Percentiles rank a stretch among this genome's conserved stretches.
These are phyloP conservation scores for Epizoanthus illoricatus DNA, from an alignment of 92 coral and sea anemone genomes.

Conservation along the genomic window DNA sequence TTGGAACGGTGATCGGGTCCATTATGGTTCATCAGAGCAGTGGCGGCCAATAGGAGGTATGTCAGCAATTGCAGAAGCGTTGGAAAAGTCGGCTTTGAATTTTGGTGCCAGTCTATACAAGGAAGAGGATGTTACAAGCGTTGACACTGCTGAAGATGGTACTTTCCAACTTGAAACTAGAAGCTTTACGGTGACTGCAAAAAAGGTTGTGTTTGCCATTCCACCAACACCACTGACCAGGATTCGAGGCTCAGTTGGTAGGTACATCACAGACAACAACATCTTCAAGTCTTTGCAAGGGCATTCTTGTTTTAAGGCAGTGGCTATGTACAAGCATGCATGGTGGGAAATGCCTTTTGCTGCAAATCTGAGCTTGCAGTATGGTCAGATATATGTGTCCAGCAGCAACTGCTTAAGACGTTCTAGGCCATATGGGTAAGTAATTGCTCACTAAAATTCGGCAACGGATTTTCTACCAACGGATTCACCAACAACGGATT, in stretches of 20 bases:
- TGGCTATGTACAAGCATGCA: slow-evolving; percentile 45
- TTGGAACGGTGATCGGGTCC: neutral
- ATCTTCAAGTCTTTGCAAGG: slow-evolving; percentile 3
- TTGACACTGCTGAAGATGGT: neutral
- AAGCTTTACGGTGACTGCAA: neutral
- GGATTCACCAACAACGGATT: too few relatives aligned
- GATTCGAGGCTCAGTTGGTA: slow-evolving; percentile 1
- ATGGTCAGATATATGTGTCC: slow-evolving; percentile 43
- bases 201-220: slow-evolving; percentile 21
- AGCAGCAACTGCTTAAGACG: slow-evolving; percentile 55
- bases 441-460: too few relatives aligned
- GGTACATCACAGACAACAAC: neutral
- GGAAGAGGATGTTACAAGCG: neutral
- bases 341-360: slow-evolving; percentile 39
- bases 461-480: too few relatives aligned
- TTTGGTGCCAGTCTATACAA: slow-evolving; percentile 8
- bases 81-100: slow-evolving; percentile 1
- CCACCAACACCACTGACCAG: slow-evolving; percentile 18
- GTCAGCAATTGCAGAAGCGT: slow-evolving; percentile 9
- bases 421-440: slow-evolving; percentile 53
- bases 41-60: slow-evolving; percentile 13
- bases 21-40: neutral
- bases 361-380: slow-evolving; percentile 23
- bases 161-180: neutral
- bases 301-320: slow-evolving; percentile 21